Conservation (phyloP, 2,797 vertebrate genomes). For the Toxotes lorentzi region DNA sequence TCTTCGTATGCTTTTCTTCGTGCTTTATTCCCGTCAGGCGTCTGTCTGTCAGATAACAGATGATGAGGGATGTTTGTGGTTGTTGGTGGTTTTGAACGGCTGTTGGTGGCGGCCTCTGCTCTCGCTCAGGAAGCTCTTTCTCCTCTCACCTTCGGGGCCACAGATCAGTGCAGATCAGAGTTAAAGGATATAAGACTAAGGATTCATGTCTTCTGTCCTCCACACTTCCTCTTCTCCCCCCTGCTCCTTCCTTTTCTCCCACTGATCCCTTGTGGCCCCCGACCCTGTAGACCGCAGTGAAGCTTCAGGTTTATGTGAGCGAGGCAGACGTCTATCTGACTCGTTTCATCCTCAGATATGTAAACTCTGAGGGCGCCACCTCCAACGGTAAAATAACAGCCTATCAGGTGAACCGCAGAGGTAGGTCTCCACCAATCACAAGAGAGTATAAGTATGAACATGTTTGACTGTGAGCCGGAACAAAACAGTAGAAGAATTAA, state of each 20-base stretch:
- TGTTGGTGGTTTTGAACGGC: conserved; percentile 4
- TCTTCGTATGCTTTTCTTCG: background rate
- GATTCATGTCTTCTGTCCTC: conserved; percentile 12
- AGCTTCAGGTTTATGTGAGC: conserved; percentile 89
- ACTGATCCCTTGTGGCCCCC: conserved; percentile 9
- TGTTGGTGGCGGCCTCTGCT: conserved; percentile 18
- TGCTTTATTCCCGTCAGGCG: background rate
- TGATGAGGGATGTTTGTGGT: background rate
- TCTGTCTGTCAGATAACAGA: background rate
- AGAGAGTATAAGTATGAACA: background rate
- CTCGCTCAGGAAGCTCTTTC: background rate
- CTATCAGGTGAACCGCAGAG: conserved; percentile 91
- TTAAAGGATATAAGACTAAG: conserved; percentile 30
- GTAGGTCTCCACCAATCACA: conserved; percentile 83
- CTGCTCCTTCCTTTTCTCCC: background rate
- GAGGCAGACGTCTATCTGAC: conserved; percentile 92
- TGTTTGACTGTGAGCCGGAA: background rate
- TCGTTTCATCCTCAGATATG: conserved; percentile 92
- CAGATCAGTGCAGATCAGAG: conserved; percentile 58
- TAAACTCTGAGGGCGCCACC: conserved; percentile 88
- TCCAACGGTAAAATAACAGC: conserved; percentile 92
- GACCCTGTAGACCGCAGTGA: conserved; percentile 86
- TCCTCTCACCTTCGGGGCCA: conserved; percentile 51
- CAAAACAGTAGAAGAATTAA: background rate
- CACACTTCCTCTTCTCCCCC: background rate